Evolutionary conservation across 2,888 invertebrate genomes (phyloP).

Genomic region (Agonopterix alstromeriana): DNA sequence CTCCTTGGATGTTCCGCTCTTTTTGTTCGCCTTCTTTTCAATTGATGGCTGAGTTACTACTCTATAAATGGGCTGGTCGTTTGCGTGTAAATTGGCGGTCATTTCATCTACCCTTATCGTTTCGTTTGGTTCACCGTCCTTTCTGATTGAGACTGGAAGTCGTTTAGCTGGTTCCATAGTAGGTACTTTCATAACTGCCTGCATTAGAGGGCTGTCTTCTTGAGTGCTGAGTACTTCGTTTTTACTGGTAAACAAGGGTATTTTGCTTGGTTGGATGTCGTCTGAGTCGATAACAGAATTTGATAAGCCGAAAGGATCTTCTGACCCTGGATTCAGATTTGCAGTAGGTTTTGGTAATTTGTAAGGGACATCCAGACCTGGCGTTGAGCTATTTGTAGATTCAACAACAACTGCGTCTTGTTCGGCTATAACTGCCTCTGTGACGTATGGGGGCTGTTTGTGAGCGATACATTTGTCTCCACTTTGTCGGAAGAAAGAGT

Average conservation of each 20-base stretch:
- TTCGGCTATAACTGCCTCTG: slow-evolving; percentile 61
- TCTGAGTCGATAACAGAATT: slow-evolving; percentile 33
- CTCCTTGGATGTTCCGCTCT: slow-evolving; percentile 45
- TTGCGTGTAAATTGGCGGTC: slow-evolving; percentile 66
- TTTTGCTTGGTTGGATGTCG: slow-evolving; percentile 51
- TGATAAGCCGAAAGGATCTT: slow-evolving; percentile 31
- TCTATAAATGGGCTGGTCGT: slow-evolving; percentile 67
- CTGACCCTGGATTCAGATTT: slow-evolving; percentile 25
- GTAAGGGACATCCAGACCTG: slow-evolving; percentile 23
- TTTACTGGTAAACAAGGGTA: slow-evolving; percentile 47
- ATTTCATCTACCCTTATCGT: slow-evolving; percentile 56
- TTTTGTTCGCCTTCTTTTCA: slow-evolving; percentile 61
- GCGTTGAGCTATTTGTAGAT: slow-evolving; percentile 25
- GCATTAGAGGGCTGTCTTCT: slow-evolving; percentile 62
- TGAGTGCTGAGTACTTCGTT: slow-evolving; percentile 58
- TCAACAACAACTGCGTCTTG: slow-evolving; percentile 39
- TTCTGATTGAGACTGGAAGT: slow-evolving; percentile 47
- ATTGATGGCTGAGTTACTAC: slow-evolving; percentile 64
- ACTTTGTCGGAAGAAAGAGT: slow-evolving; percentile 79
- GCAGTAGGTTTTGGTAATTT: slow-evolving; percentile 34
- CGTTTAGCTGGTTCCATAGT: slow-evolving; percentile 50
- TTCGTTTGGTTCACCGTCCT: slow-evolving; percentile 60
- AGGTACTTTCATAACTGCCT: slow-evolving; percentile 60
- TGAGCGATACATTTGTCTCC: slow-evolving; percentile 79
- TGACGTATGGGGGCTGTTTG: slow-evolving; percentile 41